phyloP scores from a whole-genome alignment of 2,888 invertebrate species.

The Pocota personata region DNA sequence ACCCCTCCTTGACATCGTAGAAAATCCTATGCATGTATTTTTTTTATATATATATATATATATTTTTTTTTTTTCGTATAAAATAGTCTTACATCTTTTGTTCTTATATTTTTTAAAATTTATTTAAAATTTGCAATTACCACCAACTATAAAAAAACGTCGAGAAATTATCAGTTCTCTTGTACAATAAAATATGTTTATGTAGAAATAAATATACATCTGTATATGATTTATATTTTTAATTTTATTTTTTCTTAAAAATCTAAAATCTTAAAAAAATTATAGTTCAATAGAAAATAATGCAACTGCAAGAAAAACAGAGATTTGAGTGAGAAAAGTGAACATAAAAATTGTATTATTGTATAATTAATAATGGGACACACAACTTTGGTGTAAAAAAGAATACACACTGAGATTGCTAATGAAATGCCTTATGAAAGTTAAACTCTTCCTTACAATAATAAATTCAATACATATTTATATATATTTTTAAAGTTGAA shows the following conservation, averaged over 20 bases:
- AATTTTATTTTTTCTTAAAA: not conserved
- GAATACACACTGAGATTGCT: conserved; percentile 53
- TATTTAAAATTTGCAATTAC: conserved; percentile 33
- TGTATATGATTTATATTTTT: not conserved
- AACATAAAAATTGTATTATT: not conserved
- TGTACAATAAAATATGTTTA: conserved; percentile 9
- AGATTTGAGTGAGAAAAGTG: conserved; percentile 37
- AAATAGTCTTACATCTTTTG: not conserved
- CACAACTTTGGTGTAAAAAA: conserved; percentile 39
- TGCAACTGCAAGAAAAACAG: not conserved
- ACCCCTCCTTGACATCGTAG: conserved; percentile 66
- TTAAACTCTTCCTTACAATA: conserved; percentile 50
- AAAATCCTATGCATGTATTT: conserved; percentile 50
- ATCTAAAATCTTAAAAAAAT: not conserved
- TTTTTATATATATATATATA: conserved; percentile 35
- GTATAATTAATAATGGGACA: not conserved
- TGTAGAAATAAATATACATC: conserved; percentile 23
- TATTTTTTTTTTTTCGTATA: conserved; percentile 40
- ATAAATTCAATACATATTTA: not conserved
- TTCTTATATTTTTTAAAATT: conserved; percentile 20
- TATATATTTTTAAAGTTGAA: conserved; percentile 17
- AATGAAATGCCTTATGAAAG: conserved; percentile 66
- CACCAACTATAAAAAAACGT: conserved; percentile 41
- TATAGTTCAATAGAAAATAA: not conserved
- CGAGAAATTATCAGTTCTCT: no score